These are phyloP conservation scores for Heteromormyrus szaboi DNA, from an alignment of 2,797 vertebrate species.

Conservation along the genomic window DNA sequence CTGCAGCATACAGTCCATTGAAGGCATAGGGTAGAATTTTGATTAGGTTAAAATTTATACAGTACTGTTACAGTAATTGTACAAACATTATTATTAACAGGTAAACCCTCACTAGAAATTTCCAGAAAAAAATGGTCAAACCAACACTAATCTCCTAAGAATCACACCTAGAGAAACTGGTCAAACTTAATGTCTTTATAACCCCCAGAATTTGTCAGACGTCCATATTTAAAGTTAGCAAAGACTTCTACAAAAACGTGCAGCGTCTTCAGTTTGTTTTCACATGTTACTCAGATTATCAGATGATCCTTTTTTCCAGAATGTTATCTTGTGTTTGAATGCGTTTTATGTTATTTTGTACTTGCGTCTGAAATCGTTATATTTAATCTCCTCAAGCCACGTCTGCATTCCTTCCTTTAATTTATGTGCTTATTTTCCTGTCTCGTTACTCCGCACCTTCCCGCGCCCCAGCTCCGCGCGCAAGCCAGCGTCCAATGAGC, in stretches of 20 bases:
- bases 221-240: background rate
- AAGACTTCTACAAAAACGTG: background rate
- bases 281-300: background rate
- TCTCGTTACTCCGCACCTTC: background rate
- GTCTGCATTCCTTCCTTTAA: background rate
- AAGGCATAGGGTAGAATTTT: background rate
- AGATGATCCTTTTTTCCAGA: background rate
- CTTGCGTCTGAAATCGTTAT: background rate
- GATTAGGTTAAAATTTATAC: background rate
- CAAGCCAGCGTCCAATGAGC: background rate
- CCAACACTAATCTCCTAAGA: background rate
- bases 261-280: background rate
- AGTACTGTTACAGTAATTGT: background rate
- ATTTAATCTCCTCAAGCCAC: background rate
- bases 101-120: background rate
- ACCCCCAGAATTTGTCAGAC: background rate
- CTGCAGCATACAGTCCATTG: background rate
- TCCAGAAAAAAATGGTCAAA: background rate
- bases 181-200: background rate
- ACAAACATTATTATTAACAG: background rate
- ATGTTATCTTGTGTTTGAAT: background rate
- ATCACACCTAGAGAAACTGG: background rate
- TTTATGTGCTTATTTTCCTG: background rate
- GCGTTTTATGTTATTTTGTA: background rate
- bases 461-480: background rate